Conservation (phyloP, 1,140 invertebrate species). For the Babylonia areolata region DNA sequence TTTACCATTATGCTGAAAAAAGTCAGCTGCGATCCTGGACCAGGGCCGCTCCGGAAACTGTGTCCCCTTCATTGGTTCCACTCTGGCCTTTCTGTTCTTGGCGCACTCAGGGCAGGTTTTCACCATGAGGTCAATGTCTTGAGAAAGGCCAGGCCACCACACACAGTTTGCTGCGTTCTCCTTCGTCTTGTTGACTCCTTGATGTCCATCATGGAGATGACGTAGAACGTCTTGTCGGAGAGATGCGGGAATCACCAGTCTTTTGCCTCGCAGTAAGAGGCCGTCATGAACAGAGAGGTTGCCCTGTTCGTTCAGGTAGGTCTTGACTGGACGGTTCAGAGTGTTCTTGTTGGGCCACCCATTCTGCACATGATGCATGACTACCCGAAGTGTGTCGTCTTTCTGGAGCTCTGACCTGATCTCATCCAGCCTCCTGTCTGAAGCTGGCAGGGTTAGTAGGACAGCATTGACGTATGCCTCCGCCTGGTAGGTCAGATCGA, state of each 20-base stretch:
- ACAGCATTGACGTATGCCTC: no score
- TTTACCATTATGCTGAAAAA: slow-evolving; percentile 35
- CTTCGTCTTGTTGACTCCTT: slow-evolving; percentile 39
- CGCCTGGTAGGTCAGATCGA: no score
- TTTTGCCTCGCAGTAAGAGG: neutral
- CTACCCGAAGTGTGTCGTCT: neutral
- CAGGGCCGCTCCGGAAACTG: slow-evolving; percentile 41
- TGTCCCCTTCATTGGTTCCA: slow-evolving; percentile 41
- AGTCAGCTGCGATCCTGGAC: slow-evolving; percentile 36
- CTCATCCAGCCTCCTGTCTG: no score
- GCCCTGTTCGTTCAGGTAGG: neutral
- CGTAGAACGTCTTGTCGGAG: slow-evolving; percentile 27
- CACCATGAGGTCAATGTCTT: slow-evolving; percentile 29
- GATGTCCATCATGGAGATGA: slow-evolving; percentile 42
- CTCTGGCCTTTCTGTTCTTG: slow-evolving; percentile 15
- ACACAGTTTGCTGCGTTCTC: slow-evolving; percentile 19
- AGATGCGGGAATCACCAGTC: slow-evolving; percentile 42
- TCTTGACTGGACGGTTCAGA: neutral
- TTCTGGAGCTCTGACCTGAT: slow-evolving; percentile 4
- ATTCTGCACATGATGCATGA: slow-evolving; percentile 22
- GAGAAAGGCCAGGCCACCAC: slow-evolving; percentile 31
- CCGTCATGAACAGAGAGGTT: neutral
- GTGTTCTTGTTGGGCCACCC: slow-evolving; percentile 30
- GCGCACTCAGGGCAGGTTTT: slow-evolving; percentile 43
- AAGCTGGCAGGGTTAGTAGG: no score